phyloP scores from a whole-genome alignment of 2,888 invertebrate genomes.

The Bimastos eiseni region DNA sequence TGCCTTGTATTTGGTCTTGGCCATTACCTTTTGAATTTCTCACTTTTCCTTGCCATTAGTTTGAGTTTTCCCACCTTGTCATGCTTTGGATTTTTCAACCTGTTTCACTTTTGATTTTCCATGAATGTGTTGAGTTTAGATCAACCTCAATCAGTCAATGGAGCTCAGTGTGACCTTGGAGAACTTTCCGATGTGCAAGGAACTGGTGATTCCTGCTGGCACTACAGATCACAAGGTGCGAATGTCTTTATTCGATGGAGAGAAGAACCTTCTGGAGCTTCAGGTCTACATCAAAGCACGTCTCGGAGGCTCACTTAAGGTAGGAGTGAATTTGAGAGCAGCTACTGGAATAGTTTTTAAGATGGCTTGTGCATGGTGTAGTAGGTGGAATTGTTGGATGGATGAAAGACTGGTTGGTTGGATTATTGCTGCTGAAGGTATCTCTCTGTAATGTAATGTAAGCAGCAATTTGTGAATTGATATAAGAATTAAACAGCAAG shows the following conservation, averaged over 20 bases:
- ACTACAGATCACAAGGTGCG: slow-evolving; percentile 68
- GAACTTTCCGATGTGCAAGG: slow-evolving; percentile 77
- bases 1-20: too few species aligned
- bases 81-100: neutral
- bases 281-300: slow-evolving; percentile 71
- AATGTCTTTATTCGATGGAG: slow-evolving; percentile 76
- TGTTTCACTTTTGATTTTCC: neutral
- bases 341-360: neutral
- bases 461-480: neutral
- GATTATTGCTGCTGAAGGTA: neutral
- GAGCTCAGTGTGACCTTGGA: slow-evolving; percentile 80
- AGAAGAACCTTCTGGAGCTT: slow-evolving; percentile 75
- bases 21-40: too few species aligned
- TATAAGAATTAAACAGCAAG: neutral
- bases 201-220: slow-evolving; percentile 66
- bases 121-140: slow-evolving; percentile 63
- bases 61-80: too few species aligned
- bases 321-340: slow-evolving; percentile 44
- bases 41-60: too few species aligned
- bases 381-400: neutral
- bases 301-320: slow-evolving; percentile 71
- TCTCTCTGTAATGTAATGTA: neutral
- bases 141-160: slow-evolving; percentile 72
- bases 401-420: neutral
- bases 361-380: neutral